phyloP scores from a whole-genome alignment of 2,797 vertebrate species.

The Pachyuromys duprasi region DNA sequence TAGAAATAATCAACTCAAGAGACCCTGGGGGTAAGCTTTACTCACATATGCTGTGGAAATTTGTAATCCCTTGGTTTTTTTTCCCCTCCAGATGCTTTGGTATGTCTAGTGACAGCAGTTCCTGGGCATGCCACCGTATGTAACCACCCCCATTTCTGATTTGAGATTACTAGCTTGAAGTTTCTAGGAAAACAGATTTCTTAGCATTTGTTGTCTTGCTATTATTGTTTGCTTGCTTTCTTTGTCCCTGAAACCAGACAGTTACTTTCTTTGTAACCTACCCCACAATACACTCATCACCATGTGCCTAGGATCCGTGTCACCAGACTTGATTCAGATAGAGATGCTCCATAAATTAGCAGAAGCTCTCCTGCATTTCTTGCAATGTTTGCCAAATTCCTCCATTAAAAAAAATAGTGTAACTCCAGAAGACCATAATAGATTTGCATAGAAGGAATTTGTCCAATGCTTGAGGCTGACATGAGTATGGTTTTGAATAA shows the following conservation, averaged over 20 bases:
- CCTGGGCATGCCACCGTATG: not conserved
- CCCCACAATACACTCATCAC: not conserved
- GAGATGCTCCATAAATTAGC: constrained; percentile 37
- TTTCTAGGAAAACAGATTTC: not conserved
- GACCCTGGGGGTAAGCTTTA: constrained; percentile 71
- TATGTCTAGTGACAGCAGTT: not conserved
- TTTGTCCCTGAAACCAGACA: not conserved
- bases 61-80: constrained; percentile 53
- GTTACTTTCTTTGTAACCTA: not conserved
- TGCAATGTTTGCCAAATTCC: constrained; percentile 8
- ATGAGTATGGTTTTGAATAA: constrained; percentile 36
- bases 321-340: constrained; percentile 11
- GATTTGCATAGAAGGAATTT: constrained; percentile 65
- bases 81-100: constrained; percentile 12
- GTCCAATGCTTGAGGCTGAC: not conserved
- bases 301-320: not conserved
- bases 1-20: constrained; percentile 76
- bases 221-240: not conserved
- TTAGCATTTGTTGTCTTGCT: not conserved
- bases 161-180: not conserved
- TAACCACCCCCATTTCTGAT: not conserved
- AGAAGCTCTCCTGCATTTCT: constrained; percentile 38
- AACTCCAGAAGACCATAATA: constrained; percentile 67
- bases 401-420: constrained; percentile 69
- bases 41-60: constrained; percentile 62